Base-by-base conservation (phyloP, 1,140 invertebrate species). In the Pseudomyrmex concolor region DNA sequence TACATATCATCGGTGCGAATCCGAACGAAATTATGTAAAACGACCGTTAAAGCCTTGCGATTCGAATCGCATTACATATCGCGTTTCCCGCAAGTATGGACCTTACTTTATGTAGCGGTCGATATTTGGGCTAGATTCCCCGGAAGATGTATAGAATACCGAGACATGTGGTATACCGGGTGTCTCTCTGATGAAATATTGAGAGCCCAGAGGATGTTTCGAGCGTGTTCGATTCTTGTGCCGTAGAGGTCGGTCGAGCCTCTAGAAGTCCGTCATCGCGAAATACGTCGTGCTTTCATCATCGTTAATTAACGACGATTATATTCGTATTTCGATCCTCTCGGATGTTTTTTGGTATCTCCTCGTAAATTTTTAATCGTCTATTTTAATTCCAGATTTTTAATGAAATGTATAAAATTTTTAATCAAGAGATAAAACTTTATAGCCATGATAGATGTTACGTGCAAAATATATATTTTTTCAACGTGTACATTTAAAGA, bases 61-160 rank as follows among this genome's bases (percentile, higher is more conserved):
- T 34, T 70, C 54, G 43, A 80, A 80, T 80, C 17, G 17, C 43
- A 70, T 80, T 80, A 59, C 54, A 50, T 71, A 80, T 80, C 22
- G 48, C 22, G n/a, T 10, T 71, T 34, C 34, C 12, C n/a, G 22
- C 22, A 34, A 78, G 76, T 60, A 25, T 70, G 19, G 19, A 71
- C 62, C 60, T 63, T 63, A 63, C 64, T 80, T 78, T 80, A 70
- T 70, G n/a, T 10, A 60, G 59, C 57, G 70, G 43, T 82, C 78
- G 78, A 82, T 82, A 73, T 82, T 82, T 74, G 70, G 78, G 70
- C 70, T 82, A 82, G 78, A 82, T 82, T 82, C 71, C 45, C 50
- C 57, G 51, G 78, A 70, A 60, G 66, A 64, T 62, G 78, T 70
- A 59, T 70, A 78, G 15, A 45, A 57, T 70, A 68, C 15, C 34